Conservation (phyloP, 1,140 invertebrate genomes). For the Drosophila parvula region DNA sequence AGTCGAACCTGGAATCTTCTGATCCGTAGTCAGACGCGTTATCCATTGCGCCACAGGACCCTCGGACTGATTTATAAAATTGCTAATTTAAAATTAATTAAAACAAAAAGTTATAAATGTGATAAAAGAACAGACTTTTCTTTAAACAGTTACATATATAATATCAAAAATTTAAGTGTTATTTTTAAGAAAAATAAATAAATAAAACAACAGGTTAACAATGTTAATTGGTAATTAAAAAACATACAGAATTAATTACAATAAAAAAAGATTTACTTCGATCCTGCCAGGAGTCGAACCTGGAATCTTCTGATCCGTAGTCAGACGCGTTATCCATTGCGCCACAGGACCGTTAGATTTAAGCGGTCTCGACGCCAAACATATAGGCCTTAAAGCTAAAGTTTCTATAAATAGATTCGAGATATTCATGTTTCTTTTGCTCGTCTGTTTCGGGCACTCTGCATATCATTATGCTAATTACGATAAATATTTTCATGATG, state of each 20-base stretch:
- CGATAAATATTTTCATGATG: conserved; percentile 20
- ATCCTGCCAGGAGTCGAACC: conserved; percentile 89
- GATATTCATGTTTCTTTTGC: conserved; percentile 15
- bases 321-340: conserved; percentile 86
- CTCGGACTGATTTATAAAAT: too few relatives aligned
- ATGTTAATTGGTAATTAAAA: too few relatives aligned
- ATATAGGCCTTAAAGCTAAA: background rate
- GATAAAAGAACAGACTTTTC: too few relatives aligned
- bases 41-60: conserved; percentile 30
- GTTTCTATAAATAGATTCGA: conserved; percentile 17
- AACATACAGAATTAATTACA: too few relatives aligned
- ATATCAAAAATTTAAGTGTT: too few relatives aligned
- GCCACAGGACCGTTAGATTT: conserved; percentile 18
- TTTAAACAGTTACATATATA: too few relatives aligned
- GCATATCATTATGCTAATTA: conserved; percentile 46
- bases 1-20: conserved; percentile 90
- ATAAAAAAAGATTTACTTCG: conserved; percentile 60
- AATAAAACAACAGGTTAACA: background rate
- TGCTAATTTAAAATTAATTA: too few relatives aligned
- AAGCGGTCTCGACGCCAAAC: background rate
- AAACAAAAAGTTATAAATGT: too few relatives aligned
- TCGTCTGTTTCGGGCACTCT: conserved; percentile 18
- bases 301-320: conserved; percentile 90
- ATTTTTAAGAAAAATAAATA: background rate
- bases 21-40: conserved; percentile 89